Evolutionary conservation across 2,113 vertebrate genomes (phyloP).

Genomic region (Ciconia boyciana): DNA sequence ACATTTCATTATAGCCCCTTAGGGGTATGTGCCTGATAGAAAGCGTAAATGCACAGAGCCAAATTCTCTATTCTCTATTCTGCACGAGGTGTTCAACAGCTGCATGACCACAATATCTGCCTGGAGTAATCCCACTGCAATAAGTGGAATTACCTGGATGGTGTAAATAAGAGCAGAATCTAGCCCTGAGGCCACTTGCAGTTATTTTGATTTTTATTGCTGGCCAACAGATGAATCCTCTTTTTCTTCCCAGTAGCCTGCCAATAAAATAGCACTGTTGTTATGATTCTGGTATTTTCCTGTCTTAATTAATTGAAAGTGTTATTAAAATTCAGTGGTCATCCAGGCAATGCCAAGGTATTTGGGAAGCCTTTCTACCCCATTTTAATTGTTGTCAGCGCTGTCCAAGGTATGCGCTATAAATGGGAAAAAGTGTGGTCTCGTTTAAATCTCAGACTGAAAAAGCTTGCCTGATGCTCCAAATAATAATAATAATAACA

Average conservation of each 20-base stretch:
- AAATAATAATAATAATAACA: background rate
- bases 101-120: slow-evolving; percentile 4
- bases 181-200: background rate
- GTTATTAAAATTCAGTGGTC: background rate
- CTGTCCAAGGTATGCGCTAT: background rate
- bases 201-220: slow-evolving; percentile 26
- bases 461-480: background rate
- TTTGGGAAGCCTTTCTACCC: background rate
- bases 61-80: background rate
- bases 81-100: slow-evolving; percentile 12
- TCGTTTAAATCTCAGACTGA: background rate
- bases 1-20: background rate
- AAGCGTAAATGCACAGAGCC: background rate
- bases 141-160: slow-evolving; percentile 40
- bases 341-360: background rate
- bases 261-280: background rate
- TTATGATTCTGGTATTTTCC: background rate
- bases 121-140: slow-evolving; percentile 26
- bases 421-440: background rate
- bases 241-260: background rate
- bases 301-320: slow-evolving; percentile 9
- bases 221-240: background rate
- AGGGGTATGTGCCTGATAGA: background rate
- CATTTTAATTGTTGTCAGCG: background rate
- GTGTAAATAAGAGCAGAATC: slow-evolving; percentile 51